Evolutionary conservation across 2,888 invertebrate species (phyloP).

Genomic region (Chironomus tentans): DNA sequence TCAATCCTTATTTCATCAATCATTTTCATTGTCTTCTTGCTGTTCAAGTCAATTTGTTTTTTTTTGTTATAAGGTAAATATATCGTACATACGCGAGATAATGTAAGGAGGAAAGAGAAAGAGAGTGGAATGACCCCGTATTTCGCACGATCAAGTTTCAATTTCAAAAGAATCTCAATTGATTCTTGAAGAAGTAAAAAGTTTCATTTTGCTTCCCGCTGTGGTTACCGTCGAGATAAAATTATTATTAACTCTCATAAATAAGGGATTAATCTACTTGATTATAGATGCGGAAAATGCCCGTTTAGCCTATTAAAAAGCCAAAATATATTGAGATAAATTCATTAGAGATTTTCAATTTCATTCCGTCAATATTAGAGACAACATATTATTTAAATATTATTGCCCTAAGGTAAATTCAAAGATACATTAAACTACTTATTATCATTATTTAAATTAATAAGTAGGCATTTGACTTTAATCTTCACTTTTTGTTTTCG

Average conservation of each 20-base stretch:
- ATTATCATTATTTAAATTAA: no score
- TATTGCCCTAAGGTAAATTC: no score
- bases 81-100: no score
- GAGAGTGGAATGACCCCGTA: background rate
- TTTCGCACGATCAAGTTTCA: background rate
- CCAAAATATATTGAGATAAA: no score
- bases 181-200: background rate
- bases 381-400: no score
- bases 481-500: no score
- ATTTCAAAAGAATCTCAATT: background rate
- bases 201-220: background rate
- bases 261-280: background rate
- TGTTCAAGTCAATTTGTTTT: background rate
- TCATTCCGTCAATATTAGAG: no score
- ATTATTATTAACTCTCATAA: background rate
- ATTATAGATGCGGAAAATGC: background rate
- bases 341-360: no score
- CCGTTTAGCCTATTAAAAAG: background rate
- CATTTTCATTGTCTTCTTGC: background rate
- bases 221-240: background rate
- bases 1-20: background rate
- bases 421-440: no score
- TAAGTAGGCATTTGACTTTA: no score
- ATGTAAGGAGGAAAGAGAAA: no score
- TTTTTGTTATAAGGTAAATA: no score